Evolutionary conservation across 1,140 invertebrate genomes (phyloP), one percentile per base, ranked within the genome.

Genomic region (Sipha flava): DNA sequence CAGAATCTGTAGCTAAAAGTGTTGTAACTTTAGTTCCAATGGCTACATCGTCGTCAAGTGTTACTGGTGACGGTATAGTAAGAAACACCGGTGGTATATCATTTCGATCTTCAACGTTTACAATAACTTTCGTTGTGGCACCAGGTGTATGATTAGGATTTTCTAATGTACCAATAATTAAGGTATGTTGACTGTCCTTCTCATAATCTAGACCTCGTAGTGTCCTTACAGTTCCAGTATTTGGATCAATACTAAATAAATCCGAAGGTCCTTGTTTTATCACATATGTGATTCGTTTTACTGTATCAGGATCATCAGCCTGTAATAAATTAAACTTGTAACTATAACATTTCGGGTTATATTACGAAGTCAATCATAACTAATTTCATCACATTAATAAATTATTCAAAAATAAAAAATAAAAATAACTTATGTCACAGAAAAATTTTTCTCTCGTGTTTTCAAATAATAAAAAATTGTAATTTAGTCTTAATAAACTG

Each of bases 71-170:
- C 0, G 93, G 90, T 7, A 93, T 89, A 1, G 91, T 90, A 3
- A 92, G 92, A 84, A 97, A 97, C 21, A 93, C 89, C 12, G 96
- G 96, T 0, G 93, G 90, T 81, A 94, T 91, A 85, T 95, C 93
- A 85, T 95, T 94, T 85, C 86, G 87, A 86, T 92, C 91, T 87
- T 93, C 89, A 31, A 96, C 94, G 80, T 92, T 88, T 34, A 94
- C 88, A 72, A 92, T 88, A 1, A 95, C 90, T 79, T 88, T 91
- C 1, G 93, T 92, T 0, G 91, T 94, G 26, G 92, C 90, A 2
- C 92, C 92, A 0, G 89, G 88, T 0, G 88, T 87, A 59, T 90
- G 88, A 16, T 89, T 89, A 82, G 87, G 89, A 84, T 95, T 94
- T 85, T 96, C 94, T 79, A 91, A 86, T 4, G 94, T 94, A 9